These are phyloP conservation scores for Psittacula echo DNA, from an alignment of 2,797 vertebrate species.

Conservation along the genomic window DNA sequence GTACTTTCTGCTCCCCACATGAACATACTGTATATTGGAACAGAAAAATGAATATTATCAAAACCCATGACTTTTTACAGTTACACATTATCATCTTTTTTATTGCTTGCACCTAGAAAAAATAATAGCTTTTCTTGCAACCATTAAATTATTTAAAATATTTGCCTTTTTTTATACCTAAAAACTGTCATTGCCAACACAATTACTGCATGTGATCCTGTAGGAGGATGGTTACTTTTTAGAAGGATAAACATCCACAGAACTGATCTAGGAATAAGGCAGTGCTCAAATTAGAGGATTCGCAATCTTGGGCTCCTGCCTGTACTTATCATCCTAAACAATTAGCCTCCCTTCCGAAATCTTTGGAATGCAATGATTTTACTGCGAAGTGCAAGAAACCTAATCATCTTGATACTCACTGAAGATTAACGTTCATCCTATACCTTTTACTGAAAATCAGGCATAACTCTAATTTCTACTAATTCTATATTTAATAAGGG, in stretches of 20 bases:
- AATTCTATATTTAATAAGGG: neutral
- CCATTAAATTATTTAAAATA: neutral
- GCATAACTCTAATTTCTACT: neutral
- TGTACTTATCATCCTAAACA: neutral
- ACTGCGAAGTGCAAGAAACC: neutral
- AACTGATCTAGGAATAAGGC: neutral
- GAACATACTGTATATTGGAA: neutral
- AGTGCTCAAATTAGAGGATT: neutral
- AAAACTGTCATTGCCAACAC: neutral
- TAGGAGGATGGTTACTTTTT: neutral
- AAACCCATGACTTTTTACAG: neutral
- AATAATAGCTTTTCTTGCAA: neutral
- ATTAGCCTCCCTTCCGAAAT: neutral
- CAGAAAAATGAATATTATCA: neutral
- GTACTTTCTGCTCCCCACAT: neutral
- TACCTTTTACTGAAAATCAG: neutral
- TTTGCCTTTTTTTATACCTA: neutral
- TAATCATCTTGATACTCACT: neutral
- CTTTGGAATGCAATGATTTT: neutral
- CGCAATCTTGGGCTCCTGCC: neutral
- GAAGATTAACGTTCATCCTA: neutral
- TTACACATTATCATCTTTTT: neutral
- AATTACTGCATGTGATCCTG: neutral
- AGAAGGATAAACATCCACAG: neutral
- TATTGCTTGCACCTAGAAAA: neutral